Evolutionary conservation across 2,888 invertebrate genomes (phyloP).

Genomic region (Rhodophaea formosa): DNA sequence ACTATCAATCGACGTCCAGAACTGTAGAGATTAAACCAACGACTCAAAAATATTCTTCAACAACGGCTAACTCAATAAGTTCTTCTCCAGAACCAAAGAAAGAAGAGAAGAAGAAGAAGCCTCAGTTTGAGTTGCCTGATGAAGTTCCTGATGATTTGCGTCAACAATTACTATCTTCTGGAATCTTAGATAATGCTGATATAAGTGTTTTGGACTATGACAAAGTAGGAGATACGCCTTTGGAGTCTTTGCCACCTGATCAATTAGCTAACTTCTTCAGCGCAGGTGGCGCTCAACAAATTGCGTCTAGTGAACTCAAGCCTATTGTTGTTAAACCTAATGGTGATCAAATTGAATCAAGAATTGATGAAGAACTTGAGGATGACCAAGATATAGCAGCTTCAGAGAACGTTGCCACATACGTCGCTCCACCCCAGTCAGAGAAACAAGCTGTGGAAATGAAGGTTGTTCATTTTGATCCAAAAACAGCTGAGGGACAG

Average conservation of each 20-base stretch:
- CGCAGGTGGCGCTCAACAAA: constrained; percentile 89
- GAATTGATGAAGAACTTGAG: constrained; percentile 68
- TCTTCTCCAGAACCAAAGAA: constrained; percentile 65
- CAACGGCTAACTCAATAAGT: constrained; percentile 72
- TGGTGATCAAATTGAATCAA: constrained; percentile 79
- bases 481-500: constrained; percentile 86
- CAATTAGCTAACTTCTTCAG: constrained; percentile 92
- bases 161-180: constrained; percentile 90
- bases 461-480: constrained; percentile 92
- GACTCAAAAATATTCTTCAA: constrained; percentile 73
- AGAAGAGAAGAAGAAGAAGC: constrained; percentile 80
- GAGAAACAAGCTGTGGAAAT: constrained; percentile 85
- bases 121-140: constrained; percentile 85
- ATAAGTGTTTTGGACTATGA: constrained; percentile 94
- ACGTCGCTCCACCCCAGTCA: constrained; percentile 53
- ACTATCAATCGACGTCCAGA: constrained; percentile 68
- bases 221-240: constrained; percentile 91
- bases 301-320: constrained; percentile 85
- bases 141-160: constrained; percentile 94
- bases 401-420: constrained; percentile 73
- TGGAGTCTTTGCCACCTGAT: constrained; percentile 91
- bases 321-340: constrained; percentile 84
- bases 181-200: constrained; percentile 92
- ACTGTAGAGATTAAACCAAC: constrained; percentile 75
- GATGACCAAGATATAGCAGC: constrained; percentile 81